Percentiles rank a stretch among this genome's conserved stretches.
Evolutionary conservation across 2,113 vertebrate species (phyloP).

Genomic region (Dicrurus megarhynchus): DNA sequence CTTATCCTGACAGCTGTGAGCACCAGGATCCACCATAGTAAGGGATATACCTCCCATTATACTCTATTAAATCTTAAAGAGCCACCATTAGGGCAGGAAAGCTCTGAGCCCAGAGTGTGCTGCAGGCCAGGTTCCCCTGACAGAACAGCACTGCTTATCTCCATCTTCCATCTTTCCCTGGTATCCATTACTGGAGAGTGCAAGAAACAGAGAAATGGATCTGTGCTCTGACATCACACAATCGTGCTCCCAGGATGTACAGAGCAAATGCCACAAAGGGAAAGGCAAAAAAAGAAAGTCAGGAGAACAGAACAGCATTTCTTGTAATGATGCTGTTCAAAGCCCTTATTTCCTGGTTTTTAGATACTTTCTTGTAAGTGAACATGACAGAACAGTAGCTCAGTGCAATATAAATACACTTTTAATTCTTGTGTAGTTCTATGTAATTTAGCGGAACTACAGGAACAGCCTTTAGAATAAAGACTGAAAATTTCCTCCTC

Average conservation of each 20-base stretch:
- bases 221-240: neutral
- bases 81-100: neutral
- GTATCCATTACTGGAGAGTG: neutral
- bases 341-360: neutral
- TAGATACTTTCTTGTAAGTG: neutral
- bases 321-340: neutral
- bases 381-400: neutral
- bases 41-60: neutral
- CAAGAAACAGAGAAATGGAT: neutral
- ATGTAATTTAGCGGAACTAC: neutral
- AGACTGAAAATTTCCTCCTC: neutral
- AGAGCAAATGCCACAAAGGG: neutral
- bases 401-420: neutral
- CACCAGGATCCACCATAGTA: neutral
- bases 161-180: neutral
- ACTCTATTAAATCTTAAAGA: neutral
- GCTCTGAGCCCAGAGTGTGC: neutral
- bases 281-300: neutral
- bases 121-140: neutral
- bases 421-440: neutral
- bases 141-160: neutral
- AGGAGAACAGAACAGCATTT: neutral
- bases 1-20: neutral
- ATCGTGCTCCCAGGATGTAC: rapidly evolving
- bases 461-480: neutral